These are phyloP conservation scores for Andrena chrysosceles DNA, from an alignment of 2,888 invertebrate genomes.

Conservation along the genomic window DNA sequence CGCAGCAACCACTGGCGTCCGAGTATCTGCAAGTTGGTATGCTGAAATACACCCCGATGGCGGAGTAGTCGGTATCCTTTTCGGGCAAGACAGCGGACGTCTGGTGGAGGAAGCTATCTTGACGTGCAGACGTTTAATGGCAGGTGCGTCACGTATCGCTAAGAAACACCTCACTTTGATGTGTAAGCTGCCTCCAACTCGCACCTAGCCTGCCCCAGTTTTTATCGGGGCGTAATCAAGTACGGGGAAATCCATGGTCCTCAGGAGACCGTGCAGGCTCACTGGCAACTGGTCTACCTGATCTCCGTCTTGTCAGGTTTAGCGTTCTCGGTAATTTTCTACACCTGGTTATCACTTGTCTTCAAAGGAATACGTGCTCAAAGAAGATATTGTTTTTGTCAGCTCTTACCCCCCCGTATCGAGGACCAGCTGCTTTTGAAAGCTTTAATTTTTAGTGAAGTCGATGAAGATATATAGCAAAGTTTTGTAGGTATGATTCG, in stretches of 20 bases:
- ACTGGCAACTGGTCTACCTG: conserved; percentile 52
- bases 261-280: conserved; percentile 64
- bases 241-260: conserved; percentile 76
- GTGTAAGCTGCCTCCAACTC: conserved; percentile 62
- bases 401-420: background rate
- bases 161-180: conserved; percentile 72
- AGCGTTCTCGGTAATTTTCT: conserved; percentile 61
- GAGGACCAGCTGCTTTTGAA: background rate
- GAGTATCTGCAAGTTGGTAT: conserved; percentile 53
- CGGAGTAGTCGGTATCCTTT: conserved; percentile 39
- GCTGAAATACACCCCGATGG: conserved; percentile 49
- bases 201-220: conserved; percentile 74
- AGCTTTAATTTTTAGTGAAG: conserved; percentile 1
- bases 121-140: conserved; percentile 65
- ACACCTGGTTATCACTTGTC: conserved; percentile 64
- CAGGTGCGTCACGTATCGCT: conserved; percentile 74
- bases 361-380: conserved; percentile 50
- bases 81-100: conserved; percentile 47
- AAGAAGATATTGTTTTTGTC: conserved; percentile 52
- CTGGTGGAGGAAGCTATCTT: conserved; percentile 50
- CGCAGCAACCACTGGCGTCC: conserved; percentile 21
- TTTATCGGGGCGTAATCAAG: conserved; percentile 74
- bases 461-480: background rate
- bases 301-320: conserved; percentile 50
- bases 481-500: background rate